Percentiles rank a stretch among this genome's conserved stretches.
Conservation (phyloP, 2,113 vertebrate genomes). For the Bothrops jararaca region DNA sequence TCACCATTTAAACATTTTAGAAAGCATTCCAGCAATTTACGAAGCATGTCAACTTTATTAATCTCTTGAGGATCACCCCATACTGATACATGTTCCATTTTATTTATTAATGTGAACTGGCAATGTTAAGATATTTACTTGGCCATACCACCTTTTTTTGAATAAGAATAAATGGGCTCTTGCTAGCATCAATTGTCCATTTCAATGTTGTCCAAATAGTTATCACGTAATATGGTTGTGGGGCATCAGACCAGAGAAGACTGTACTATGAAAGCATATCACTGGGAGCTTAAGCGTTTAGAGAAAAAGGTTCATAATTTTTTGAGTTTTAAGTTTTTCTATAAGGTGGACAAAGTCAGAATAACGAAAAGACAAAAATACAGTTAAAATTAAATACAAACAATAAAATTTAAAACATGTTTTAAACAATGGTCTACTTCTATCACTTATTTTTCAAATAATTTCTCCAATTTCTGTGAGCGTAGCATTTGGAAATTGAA, state of each 20-base stretch:
- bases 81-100: slow-evolving; percentile 38
- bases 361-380: not conserved
- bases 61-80: slow-evolving; percentile 38
- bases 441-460: not conserved
- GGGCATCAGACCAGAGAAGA: not conserved
- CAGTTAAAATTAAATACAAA: not conserved
- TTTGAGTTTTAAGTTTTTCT: not conserved
- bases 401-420: not conserved
- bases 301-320: not conserved
- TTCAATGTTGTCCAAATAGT: not conserved
- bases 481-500: not conserved
- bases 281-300: not conserved
- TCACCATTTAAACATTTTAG: not conserved
- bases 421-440: not conserved
- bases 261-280: not conserved
- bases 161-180: slow-evolving; percentile 25
- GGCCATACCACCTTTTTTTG: slow-evolving; percentile 31
- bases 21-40: slow-evolving; percentile 27
- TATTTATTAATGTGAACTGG: slow-evolving; percentile 37
- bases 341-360: not conserved
- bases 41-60: slow-evolving; percentile 36
- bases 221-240: not conserved
- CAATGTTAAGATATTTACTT: slow-evolving; percentile 39
- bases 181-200: not conserved
- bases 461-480: not conserved